A percentile compares a stretch with the other conserved stretches of the same genome.
Conservation (phyloP, 64 coral and sea anemone genomes). For the Montipora sp. region DNA sequence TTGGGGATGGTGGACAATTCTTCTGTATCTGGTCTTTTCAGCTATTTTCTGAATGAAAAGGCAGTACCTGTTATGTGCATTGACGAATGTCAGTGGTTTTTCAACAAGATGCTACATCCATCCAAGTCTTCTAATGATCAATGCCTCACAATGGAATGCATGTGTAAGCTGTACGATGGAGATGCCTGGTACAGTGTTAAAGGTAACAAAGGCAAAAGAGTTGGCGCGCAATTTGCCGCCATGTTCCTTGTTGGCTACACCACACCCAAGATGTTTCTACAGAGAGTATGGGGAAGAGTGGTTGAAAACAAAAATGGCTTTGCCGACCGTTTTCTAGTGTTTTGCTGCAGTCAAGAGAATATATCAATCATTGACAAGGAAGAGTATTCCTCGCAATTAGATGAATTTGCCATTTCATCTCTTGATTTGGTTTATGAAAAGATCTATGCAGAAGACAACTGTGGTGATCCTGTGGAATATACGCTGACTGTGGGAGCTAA, state of each 20-base stretch:
- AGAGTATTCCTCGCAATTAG: slow-evolving; percentile 6
- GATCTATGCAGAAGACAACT: slow-evolving; percentile 46
- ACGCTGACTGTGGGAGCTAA: slow-evolving; percentile 28
- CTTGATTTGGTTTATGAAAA: slow-evolving; percentile 46
- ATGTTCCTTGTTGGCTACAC: slow-evolving; percentile 4
- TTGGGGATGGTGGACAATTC: slow-evolving; percentile 9
- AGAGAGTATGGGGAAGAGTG: slow-evolving; percentile 9
- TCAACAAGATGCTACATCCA: not conserved
- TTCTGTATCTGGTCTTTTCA: slow-evolving; percentile 22
- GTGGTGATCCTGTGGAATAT: slow-evolving; percentile 39
- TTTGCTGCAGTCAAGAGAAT: slow-evolving; percentile 7
- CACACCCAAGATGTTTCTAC: slow-evolving; percentile 25
- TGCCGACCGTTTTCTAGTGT: slow-evolving; percentile 46
- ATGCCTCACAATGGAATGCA: slow-evolving; percentile 41
- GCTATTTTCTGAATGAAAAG: slow-evolving; percentile 4
- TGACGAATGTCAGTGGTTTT: slow-evolving; percentile 22
- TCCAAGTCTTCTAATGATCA: slow-evolving; percentile 1
- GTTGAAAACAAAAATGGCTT: slow-evolving; percentile 48
- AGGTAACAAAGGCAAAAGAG: slow-evolving; percentile 45
- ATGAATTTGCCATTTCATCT: slow-evolving; percentile 52
- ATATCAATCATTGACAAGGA: slow-evolving; percentile 13
- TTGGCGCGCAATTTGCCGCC: not conserved
- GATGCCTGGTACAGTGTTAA: slow-evolving; percentile 42
- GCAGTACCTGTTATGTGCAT: slow-evolving; percentile 49
- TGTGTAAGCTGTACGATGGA: slow-evolving; percentile 36